These are phyloP conservation scores for Sphyrna mokarran DNA, from an alignment of 2,113 vertebrate species.

Conservation along the genomic window DNA sequence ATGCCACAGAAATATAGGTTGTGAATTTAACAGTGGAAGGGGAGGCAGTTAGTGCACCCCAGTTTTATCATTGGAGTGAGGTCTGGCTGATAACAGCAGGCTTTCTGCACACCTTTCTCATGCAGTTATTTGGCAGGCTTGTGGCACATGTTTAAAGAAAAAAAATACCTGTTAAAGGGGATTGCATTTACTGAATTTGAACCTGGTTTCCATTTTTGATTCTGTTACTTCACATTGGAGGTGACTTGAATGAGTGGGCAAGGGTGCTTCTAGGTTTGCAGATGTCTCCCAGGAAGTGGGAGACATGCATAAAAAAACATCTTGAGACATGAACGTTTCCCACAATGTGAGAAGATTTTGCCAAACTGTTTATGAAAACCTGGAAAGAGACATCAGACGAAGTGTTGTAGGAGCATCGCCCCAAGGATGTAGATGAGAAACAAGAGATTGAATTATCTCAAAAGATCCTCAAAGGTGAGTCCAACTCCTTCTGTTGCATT, in stretches of 20 bases:
- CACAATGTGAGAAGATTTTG: not conserved
- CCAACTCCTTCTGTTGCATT: not conserved
- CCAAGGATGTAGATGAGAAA: not conserved
- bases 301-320: not conserved
- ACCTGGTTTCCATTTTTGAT: not conserved
- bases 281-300: not conserved
- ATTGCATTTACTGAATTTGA: not conserved
- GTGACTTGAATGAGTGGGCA: not conserved
- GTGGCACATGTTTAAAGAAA: not conserved
- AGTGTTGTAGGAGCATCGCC: not conserved
- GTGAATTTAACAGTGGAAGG: not conserved
- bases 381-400: not conserved
- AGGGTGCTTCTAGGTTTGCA: not conserved
- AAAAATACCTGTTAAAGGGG: not conserved
- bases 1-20: not conserved
- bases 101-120: not conserved
- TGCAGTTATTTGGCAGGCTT: not conserved
- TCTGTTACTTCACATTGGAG: not conserved
- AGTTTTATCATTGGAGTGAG: not conserved
- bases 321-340: not conserved
- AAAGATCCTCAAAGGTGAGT: not conserved
- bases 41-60: not conserved
- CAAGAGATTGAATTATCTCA: not conserved
- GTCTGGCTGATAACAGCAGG: not conserved
- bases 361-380: not conserved